Percentiles rank a stretch among this genome's conserved stretches.
Evolutionary conservation across 2,113 vertebrate genomes (phyloP).

Genomic region (Sialia sialis): DNA sequence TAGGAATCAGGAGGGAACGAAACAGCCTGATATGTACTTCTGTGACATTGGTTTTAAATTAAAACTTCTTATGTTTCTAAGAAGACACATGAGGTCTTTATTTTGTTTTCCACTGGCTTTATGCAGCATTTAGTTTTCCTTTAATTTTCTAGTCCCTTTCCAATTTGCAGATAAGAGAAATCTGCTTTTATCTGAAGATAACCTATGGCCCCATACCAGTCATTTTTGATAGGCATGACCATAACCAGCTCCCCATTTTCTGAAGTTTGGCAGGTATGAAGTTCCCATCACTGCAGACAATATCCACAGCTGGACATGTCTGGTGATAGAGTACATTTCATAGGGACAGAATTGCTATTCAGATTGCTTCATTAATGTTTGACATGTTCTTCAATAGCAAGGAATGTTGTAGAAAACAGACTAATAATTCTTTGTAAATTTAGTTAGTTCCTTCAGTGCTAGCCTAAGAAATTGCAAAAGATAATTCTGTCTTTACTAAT

Average conservation of each 20-base stretch:
- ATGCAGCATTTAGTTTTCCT: not conserved
- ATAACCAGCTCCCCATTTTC: not conserved
- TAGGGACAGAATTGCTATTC: not conserved
- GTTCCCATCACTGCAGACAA: not conserved
- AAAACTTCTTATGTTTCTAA: not conserved
- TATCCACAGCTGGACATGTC: not conserved
- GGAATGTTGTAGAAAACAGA: not conserved
- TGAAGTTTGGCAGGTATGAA: not conserved
- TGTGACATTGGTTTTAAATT: not conserved
- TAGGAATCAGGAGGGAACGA: not conserved
- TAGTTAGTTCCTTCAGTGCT: not conserved
- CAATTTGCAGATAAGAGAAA: not conserved
- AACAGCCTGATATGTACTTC: not conserved
- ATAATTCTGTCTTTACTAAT: not conserved
- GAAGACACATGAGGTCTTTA: not conserved
- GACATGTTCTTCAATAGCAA: not conserved
- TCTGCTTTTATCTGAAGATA: not conserved
- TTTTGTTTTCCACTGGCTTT: not conserved
- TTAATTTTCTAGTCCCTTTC: not conserved
- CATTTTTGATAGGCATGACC: not conserved
- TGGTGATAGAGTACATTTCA: not conserved
- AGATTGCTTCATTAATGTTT: not conserved
- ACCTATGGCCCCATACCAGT: not conserved
- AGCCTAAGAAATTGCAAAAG: not conserved
- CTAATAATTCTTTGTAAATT: not conserved